Percentiles rank a stretch among this genome's conserved stretches.
Conservation (phyloP, 2,113 vertebrate species). For the Dicerorhinus sumatrensis region DNA sequence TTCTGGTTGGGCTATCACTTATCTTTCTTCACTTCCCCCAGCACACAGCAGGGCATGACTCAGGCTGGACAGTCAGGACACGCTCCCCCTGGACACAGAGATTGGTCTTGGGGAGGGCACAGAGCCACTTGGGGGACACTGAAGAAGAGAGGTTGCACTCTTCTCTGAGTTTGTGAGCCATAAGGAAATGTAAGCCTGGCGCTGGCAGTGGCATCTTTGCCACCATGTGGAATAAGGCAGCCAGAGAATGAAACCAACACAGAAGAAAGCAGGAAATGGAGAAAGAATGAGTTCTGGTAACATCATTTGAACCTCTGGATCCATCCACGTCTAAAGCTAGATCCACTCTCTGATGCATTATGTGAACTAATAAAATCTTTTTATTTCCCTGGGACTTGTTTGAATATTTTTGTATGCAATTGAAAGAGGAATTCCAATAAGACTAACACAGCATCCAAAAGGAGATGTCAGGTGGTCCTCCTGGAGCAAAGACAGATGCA, state of each 20-base stretch:
- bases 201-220: background rate
- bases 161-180: background rate
- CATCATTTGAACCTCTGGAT: background rate
- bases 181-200: background rate
- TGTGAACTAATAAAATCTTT: background rate
- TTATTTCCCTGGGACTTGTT: background rate
- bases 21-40: background rate
- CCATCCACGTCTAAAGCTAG: background rate
- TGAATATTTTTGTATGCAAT: background rate
- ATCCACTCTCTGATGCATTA: background rate
- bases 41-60: background rate
- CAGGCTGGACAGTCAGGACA: background rate
- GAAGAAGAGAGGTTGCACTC: background rate
- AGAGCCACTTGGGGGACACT: rapidly evolving
- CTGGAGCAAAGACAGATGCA: background rate
- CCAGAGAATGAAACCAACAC: background rate
- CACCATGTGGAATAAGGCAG: background rate
- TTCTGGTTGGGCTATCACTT: background rate
- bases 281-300: background rate
- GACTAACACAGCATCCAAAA: background rate
- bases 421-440: background rate
- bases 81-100: background rate
- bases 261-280: background rate
- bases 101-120: background rate
- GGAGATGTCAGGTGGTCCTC: background rate